These are phyloP conservation scores for Dryomyza anilis DNA, from an alignment of 2,888 invertebrate species.

Conservation along the genomic window DNA sequence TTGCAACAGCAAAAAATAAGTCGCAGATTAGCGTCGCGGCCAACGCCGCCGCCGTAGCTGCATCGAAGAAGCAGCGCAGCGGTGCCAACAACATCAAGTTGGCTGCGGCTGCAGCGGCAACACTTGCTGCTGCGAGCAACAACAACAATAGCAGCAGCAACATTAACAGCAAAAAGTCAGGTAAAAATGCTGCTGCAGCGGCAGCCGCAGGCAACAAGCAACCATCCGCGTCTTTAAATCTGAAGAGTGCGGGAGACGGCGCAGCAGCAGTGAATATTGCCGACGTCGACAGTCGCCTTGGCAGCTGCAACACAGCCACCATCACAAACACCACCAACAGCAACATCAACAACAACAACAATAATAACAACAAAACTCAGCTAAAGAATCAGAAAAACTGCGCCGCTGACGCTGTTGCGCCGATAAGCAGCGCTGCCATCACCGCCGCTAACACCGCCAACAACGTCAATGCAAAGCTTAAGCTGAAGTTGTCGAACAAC, in stretches of 20 bases:
- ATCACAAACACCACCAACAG: neutral
- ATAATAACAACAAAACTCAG: constrained; percentile 7
- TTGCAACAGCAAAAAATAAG: constrained; percentile 21
- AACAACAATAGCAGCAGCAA: constrained; percentile 34
- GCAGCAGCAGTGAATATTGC: neutral
- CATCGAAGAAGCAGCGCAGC: constrained; percentile 20
- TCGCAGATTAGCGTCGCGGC: too few relatives aligned
- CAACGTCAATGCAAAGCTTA: constrained; percentile 15
- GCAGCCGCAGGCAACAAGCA: constrained; percentile 38
- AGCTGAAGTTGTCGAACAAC: constrained; percentile 2
- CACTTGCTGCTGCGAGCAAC: constrained; percentile 40
- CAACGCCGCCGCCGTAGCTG: neutral
- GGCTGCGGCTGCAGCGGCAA: constrained; percentile 33
- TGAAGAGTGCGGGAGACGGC: neutral
- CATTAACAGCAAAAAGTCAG: constrained; percentile 31
- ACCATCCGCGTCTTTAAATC: neutral
- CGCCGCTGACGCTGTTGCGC: neutral
- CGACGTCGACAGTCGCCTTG: neutral
- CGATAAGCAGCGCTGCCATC: constrained; percentile 2
- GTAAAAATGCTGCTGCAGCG: constrained; percentile 34
- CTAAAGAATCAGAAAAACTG: constrained; percentile 7
- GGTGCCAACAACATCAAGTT: constrained; percentile 39
- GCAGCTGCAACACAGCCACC: neutral
- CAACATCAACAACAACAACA: neutral
- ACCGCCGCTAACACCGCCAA: neutral